phyloP scores from a whole-genome alignment of 2,797 vertebrate genomes.

The Helicolenus hilgendorfi region DNA sequence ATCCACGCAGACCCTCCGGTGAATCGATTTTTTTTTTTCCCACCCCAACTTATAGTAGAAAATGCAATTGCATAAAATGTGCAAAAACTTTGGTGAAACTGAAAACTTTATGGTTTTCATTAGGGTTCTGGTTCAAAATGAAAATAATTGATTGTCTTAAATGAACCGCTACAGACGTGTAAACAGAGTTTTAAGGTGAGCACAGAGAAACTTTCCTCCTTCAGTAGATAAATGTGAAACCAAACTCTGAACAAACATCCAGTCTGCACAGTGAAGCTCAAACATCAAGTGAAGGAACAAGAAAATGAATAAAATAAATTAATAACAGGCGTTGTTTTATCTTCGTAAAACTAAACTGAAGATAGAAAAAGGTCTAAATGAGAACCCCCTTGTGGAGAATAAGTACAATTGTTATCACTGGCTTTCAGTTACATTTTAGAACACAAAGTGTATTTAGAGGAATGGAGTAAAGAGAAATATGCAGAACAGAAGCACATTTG shows the following conservation, averaged over 20 bases:
- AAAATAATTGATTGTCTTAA: background rate
- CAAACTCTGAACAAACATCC: no score
- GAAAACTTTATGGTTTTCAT: background rate
- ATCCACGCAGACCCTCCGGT: no score
- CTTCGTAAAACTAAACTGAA: background rate
- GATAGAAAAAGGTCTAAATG: background rate
- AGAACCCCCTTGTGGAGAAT: background rate
- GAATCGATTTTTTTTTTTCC: no score
- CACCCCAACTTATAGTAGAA: background rate
- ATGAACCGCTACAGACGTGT: no score
- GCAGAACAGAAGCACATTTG: background rate
- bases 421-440: background rate
- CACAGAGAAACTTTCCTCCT: background rate
- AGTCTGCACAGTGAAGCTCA: background rate
- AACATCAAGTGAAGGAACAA: background rate
- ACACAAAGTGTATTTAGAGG: background rate
- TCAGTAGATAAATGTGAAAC: no score
- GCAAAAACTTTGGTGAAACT: background rate
- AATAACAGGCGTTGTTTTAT: background rate
- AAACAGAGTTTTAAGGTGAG: background rate
- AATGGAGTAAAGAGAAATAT: background rate
- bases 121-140: background rate
- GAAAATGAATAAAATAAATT: background rate
- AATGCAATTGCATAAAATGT: no score
- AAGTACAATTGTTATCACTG: background rate